Conservation (phyloP, 2,113 vertebrate genomes). For the Colaptes auratus region DNA sequence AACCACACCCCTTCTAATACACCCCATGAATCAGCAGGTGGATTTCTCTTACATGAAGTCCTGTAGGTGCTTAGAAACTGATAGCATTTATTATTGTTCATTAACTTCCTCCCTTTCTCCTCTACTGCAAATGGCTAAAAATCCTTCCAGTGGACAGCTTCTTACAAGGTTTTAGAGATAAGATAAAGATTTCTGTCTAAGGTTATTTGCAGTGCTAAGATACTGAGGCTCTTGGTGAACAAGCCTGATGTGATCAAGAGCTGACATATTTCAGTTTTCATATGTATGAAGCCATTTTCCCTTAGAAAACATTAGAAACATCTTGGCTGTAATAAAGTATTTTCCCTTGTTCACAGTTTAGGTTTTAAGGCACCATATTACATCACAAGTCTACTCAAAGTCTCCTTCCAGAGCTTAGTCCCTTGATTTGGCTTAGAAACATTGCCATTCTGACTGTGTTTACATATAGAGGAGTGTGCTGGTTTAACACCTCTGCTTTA, state of each 20-base stretch:
- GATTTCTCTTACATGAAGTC: neutral
- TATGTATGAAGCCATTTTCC: neutral
- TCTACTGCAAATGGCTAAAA: neutral
- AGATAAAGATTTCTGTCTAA: neutral
- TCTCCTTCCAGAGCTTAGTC: too few species aligned
- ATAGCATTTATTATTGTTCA: neutral
- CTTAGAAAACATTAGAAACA: neutral
- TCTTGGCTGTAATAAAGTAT: neutral
- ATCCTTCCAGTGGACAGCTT: neutral
- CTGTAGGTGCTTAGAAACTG: neutral
- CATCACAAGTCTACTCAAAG: neutral
- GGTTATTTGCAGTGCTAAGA: neutral
- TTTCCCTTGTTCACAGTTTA: neutral
- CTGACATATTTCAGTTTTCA: accelerated
- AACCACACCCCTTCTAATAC: too few species aligned
- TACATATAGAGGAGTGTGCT: neutral
- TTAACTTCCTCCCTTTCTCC: neutral
- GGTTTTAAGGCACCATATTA: neutral
- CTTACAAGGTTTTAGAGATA: neutral
- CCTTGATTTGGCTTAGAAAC: neutral
- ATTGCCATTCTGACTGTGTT: accelerated
- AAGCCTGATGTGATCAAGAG: neutral
- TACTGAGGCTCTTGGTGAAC: neutral
- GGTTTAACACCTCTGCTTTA: neutral
- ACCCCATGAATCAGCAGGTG: neutral